Percentiles rank a stretch among this genome's conserved stretches.
phyloP scores from a whole-genome alignment of 2,797 vertebrate genomes.

The Falco peregrinus region DNA sequence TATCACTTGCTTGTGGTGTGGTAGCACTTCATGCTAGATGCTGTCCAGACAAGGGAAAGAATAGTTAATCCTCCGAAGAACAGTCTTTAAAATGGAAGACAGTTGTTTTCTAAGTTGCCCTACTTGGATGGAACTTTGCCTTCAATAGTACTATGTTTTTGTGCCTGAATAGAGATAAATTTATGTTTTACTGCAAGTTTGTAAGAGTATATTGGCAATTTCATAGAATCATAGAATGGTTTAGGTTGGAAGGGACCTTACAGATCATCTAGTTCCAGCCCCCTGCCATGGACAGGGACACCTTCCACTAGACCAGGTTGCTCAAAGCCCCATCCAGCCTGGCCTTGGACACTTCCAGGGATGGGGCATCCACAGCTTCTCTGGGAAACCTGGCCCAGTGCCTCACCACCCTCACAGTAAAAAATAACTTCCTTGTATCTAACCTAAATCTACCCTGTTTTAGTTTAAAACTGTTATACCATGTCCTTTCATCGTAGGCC shows the following conservation, averaged over 20 bases:
- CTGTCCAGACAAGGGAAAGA: not conserved
- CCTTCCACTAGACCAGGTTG: not conserved
- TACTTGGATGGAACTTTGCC: not conserved
- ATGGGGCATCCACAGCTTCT: not conserved
- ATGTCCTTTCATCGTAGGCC: not conserved
- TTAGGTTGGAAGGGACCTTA: not conserved
- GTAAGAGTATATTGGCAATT: not conserved
- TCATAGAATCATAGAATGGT: not conserved
- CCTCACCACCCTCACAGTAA: not conserved
- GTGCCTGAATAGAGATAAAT: not conserved
- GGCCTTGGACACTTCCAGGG: too few species aligned
- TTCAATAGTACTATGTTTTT: not conserved
- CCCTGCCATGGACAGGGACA: not conserved
- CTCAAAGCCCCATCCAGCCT: not conserved
- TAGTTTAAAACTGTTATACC: not conserved
- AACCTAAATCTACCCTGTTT: not conserved
- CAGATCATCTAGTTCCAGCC: not conserved
- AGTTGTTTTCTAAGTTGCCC: not conserved
- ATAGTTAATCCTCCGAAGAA: not conserved
- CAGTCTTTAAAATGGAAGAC: not conserved
- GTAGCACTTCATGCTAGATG: not conserved
- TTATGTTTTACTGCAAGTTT: not conserved
- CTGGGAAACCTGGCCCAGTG: not conserved
- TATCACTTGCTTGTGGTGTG: not conserved
- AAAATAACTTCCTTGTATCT: not conserved